Evolutionary conservation across 2,113 vertebrate genomes (phyloP), one percentile per base, ranked within the genome.

Genomic region (Campylomormyrus numenius): DNA sequence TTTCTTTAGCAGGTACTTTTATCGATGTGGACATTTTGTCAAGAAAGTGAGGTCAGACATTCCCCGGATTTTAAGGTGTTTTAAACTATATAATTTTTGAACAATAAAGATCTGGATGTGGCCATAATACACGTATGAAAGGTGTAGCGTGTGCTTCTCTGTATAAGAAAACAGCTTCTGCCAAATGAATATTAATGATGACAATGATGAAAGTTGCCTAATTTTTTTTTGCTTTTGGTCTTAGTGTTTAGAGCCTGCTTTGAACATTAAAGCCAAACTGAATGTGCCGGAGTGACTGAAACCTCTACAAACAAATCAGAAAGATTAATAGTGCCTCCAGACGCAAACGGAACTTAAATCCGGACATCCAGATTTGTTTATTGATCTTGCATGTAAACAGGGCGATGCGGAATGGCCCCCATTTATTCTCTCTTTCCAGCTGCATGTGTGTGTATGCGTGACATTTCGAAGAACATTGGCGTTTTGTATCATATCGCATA

Each of bases 381-480:
- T 53, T 50, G 85, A 35, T 53, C 50, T 27, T 87, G 50, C 42
- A 53, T 87, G 50, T 52, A 27, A 87, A 87, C 83, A 48, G 42
- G 39, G 24, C 8, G 21, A 48, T 48, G 83, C 21, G 19, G 39
- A 85, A 24, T 48, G 19, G 8, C 5, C 45, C 3, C 35, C 21
- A 48, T 85, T 85, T 85, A 85, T 85, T 48, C 45, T 35, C 31
- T 42, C 45, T 48, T 85, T 46, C 9, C 21, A 6, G 19, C 45
- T 48, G 24, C 19, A 48, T 88, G 86, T 42, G 74, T 84, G 19
- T 77, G 66, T 24, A 35, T 19, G 35, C 1, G 5, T 84, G 80
- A 85, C 80, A 89, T 85, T 89, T 62, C 84, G 48, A 62, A 85
- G 39, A 48, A 85, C 39, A 85, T 27, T 53, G 91, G 11, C 2